These are phyloP conservation scores for Labeo catla DNA, from an alignment of 2,113 vertebrate species.

Conservation along the genomic window DNA sequence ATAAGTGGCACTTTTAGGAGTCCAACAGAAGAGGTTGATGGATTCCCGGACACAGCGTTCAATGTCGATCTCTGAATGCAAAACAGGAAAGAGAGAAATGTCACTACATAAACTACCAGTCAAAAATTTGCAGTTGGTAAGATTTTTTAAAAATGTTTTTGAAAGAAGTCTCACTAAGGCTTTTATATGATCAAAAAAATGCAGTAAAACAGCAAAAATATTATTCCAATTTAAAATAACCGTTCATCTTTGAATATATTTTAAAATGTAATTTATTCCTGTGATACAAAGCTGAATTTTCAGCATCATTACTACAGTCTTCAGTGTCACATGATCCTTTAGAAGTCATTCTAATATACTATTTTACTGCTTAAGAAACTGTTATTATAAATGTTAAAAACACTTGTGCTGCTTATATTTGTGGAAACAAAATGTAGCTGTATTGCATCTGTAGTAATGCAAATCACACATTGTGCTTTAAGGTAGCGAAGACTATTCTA, in stretches of 20 bases:
- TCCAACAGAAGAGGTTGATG: conserved; percentile 95
- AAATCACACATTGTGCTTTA: not conserved
- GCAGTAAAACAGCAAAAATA: not conserved
- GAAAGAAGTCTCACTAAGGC: not conserved
- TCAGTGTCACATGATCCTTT: not conserved
- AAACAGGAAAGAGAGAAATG: not conserved
- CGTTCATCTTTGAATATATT: not conserved
- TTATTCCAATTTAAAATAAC: not conserved
- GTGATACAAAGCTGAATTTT: not conserved
- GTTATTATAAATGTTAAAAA: not conserved
- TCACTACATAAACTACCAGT: not conserved
- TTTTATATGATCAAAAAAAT: not conserved
- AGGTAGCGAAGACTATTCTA: not conserved
- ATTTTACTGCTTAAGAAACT: not conserved
- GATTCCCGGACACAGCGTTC: conserved; percentile 97
- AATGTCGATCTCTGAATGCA: conserved; percentile 89
- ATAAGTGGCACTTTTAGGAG: conserved; percentile 92
- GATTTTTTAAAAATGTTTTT: not conserved
- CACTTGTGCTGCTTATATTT: not conserved
- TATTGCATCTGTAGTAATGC: not conserved
- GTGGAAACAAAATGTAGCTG: not conserved
- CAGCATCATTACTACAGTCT: not conserved
- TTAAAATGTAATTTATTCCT: not conserved
- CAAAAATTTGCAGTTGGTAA: not conserved
- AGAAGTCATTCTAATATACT: not conserved